These are phyloP conservation scores for Idris sp. DNA, from an alignment of 1,140 invertebrate species.

Conservation along the genomic window DNA sequence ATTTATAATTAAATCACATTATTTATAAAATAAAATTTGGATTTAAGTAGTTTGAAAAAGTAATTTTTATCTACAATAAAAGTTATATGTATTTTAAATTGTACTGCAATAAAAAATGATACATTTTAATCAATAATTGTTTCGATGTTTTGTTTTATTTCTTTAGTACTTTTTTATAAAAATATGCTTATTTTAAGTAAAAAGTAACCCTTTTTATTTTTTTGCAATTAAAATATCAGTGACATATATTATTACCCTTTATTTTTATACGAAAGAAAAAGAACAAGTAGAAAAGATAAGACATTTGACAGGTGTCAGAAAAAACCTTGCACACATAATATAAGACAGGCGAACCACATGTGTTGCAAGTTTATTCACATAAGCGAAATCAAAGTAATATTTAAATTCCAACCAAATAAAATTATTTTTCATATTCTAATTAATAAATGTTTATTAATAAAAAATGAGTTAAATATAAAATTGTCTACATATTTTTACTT, in stretches of 20 bases:
- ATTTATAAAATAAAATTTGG: no score
- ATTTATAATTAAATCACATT: no score
- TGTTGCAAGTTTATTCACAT: slow-evolving; percentile 20
- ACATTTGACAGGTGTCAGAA: slow-evolving; percentile 30
- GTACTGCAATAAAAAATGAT: no score
- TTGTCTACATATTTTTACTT: background rate
- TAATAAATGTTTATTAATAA: no score
- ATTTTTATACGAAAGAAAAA: slow-evolving; percentile 13
- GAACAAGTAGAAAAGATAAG: slow-evolving; percentile 1
- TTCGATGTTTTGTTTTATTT: no score
- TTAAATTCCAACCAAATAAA: background rate
- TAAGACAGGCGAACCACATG: slow-evolving; percentile 40
- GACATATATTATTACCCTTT: slow-evolving; percentile 7
- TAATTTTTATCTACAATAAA: no score
- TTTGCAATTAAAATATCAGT: slow-evolving; percentile 2
- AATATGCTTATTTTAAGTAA: background rate
- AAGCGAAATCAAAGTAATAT: slow-evolving; percentile 21
- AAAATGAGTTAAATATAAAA: no score
- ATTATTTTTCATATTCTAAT: no score
- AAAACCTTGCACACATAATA: slow-evolving; percentile 29
- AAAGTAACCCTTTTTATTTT: background rate
- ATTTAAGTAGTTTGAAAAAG: no score
- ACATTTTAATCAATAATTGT: no score
- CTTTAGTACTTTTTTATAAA: no score
- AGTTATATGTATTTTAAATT: no score